Percentiles rank a stretch among this genome's conserved stretches.
These are phyloP conservation scores for Archivesica marissinica DNA, from an alignment of 1,140 invertebrate species.

Conservation along the genomic window DNA sequence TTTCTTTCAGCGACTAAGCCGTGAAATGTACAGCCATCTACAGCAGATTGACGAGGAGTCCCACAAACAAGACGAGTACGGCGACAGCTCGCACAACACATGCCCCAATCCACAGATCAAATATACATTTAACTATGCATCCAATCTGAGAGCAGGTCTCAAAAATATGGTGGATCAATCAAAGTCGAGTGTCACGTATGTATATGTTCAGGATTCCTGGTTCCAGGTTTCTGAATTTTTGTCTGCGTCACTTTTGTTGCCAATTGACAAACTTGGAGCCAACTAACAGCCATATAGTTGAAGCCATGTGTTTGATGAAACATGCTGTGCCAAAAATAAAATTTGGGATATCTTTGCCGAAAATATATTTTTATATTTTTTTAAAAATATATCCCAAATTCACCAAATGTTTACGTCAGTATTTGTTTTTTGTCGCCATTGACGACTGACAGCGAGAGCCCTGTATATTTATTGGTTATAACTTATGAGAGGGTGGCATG, in stretches of 20 bases:
- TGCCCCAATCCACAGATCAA: slow-evolving; percentile 94
- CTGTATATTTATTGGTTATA: too few species aligned
- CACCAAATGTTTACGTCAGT: too few species aligned
- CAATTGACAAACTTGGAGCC: too few species aligned
- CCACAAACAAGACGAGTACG: slow-evolving; percentile 40
- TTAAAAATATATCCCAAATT: too few species aligned
- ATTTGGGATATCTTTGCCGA: not conserved
- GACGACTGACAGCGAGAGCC: too few species aligned
- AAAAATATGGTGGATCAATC: slow-evolving; percentile 29
- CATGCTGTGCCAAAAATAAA: not conserved
- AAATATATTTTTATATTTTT: too few species aligned
- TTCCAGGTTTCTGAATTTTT: too few species aligned
- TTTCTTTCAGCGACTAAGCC: slow-evolving; percentile 60
- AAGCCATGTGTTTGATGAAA: too few species aligned
- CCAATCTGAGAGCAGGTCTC: slow-evolving; percentile 74
- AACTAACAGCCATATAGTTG: too few species aligned
- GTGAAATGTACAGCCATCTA: slow-evolving; percentile 70
- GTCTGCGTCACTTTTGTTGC: too few species aligned
- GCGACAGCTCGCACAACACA: slow-evolving; percentile 79
- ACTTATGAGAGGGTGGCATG: too few species aligned
- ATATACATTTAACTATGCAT: slow-evolving; percentile 87
- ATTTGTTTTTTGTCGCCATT: too few species aligned
- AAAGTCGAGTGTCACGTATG: slow-evolving; percentile 11
- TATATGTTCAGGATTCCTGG: not conserved
- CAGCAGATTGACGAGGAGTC: slow-evolving; percentile 59